Evolutionary conservation across 2,797 vertebrate species (phyloP), one percentile per base, ranked within the genome.

Genomic region (Agapornis canus): DNA sequence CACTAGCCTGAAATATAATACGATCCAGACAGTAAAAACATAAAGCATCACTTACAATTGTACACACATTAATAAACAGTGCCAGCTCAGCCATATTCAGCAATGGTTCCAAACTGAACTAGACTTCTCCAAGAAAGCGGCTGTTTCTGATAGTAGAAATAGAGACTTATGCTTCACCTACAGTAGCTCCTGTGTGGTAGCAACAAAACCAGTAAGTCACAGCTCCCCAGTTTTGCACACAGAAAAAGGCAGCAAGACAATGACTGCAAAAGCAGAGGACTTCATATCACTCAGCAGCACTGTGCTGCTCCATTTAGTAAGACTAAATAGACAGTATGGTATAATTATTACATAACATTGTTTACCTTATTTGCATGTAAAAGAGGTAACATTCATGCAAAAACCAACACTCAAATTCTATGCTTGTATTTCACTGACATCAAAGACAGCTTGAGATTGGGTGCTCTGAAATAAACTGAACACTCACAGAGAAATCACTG

Each of bases 401-500:
- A 49, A 80, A 13, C 0, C 2, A 82, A 40, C 22, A 13, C 23
- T 17, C 54, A 40, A 75, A 31, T 42, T 52, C 54, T 64, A 1
- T 29, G 43, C 25, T 65, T 5, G 9, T 17, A 47, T 17, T 63
- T 25, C 2, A 6, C 32, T 81, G 49, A 54, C 52, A 80, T n/a
- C 25, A n/a, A 10, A 43, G 51, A 27, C 37, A n/a, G 19, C 10
- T 6, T 49, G 19, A 64, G 35, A 37, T 7, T 66, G 59, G 25
- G 37, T 6, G 51, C 29, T 63, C 59, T 5, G 25, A 79, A 79
- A 87, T 31, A 79, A 32, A 49, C 11, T 20, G 42, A 85, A 57
- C 64, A 92, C 98, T 98, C 97, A 99, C 99, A 66, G 99, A 98
- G 92, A 99, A 99, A 90, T 99, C 99, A 7, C 98, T 99, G 76